A percentile compares a stretch with the other conserved stretches of the same genome.
Conservation (phyloP, 53 echinoderm and acorn worm species). For the Apostichopus leukothele region DNA sequence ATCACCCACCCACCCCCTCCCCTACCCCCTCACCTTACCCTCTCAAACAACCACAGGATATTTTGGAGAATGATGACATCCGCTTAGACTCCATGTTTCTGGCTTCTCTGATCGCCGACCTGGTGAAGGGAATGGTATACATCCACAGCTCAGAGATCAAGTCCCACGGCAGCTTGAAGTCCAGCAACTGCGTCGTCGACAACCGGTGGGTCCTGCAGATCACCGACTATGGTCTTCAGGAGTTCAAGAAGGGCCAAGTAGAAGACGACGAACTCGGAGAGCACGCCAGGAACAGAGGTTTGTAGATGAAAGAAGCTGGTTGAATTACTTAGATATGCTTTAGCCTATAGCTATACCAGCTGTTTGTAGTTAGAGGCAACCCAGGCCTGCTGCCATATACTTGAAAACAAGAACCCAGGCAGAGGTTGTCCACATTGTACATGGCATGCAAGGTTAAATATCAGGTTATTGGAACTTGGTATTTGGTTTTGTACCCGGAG, state of each 20-base stretch:
- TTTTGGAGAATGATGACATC: constrained; percentile 96
- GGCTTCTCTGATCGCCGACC: constrained; percentile 92
- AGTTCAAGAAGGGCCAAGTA: constrained; percentile 81
- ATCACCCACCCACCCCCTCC: too few relatives aligned
- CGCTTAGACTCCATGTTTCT: constrained; percentile 95
- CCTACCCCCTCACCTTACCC: not conserved
- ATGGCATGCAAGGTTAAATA: too few relatives aligned
- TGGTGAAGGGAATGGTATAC: constrained; percentile 92
- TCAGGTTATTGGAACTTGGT: too few relatives aligned
- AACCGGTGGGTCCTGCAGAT: constrained; percentile 97
- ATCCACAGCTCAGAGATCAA: constrained; percentile 82
- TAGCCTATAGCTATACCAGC: too few relatives aligned
- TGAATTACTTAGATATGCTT: too few relatives aligned
- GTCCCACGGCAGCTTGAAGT: constrained; percentile 93
- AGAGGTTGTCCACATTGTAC: too few relatives aligned
- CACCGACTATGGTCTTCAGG: constrained; percentile 94
- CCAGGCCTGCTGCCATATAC: too few relatives aligned
- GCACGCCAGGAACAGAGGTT: constrained; percentile 67
- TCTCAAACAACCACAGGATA: constrained; percentile 61
- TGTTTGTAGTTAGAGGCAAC: too few relatives aligned
- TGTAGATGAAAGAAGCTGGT: not conserved
- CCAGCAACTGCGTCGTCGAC: constrained; percentile 97
- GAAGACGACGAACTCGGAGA: constrained; percentile 77
- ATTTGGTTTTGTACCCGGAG: too few relatives aligned
- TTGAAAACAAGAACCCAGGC: too few relatives aligned